Evolutionary conservation across 2,113 vertebrate species (phyloP).

Genomic region (Arothron firmamentum): DNA sequence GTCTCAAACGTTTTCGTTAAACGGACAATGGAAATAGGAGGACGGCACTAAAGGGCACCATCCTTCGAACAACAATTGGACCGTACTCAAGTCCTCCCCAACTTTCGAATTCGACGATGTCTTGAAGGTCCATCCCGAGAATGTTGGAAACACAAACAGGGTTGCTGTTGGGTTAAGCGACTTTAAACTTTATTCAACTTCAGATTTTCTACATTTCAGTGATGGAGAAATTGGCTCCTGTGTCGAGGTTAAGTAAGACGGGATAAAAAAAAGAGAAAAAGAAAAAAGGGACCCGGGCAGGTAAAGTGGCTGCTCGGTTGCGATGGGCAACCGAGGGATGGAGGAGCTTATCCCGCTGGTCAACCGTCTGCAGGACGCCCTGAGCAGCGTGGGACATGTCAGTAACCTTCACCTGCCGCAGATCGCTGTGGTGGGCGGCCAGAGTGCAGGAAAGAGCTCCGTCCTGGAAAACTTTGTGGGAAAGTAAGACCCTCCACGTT

Average conservation of each 20-base stretch:
- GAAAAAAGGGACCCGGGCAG: neutral
- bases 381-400: slow-evolving; percentile 80
- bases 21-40: neutral
- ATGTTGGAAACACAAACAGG: no score
- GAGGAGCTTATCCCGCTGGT: slow-evolving; percentile 91
- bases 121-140: no score
- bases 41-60: no score
- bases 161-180: no score
- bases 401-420: slow-evolving; percentile 84
- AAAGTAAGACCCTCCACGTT: slow-evolving; percentile 64
- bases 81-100: no score
- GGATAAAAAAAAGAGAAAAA: no score
- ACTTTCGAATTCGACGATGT: no score
- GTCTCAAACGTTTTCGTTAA: neutral
- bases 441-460: slow-evolving; percentile 88
- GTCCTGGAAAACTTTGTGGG: slow-evolving; percentile 88
- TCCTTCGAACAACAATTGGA: no score
- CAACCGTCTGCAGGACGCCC: slow-evolving; percentile 87
- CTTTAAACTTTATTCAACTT: neutral
- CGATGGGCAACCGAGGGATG: slow-evolving; percentile 84
- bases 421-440: slow-evolving; percentile 86
- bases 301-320: slow-evolving; percentile 44
- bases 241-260: slow-evolving; percentile 11
- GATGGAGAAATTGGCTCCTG: slow-evolving; percentile 12
- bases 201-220: neutral